Conservation (phyloP, 2,888 invertebrate species). For the Seira sanloemensis region DNA sequence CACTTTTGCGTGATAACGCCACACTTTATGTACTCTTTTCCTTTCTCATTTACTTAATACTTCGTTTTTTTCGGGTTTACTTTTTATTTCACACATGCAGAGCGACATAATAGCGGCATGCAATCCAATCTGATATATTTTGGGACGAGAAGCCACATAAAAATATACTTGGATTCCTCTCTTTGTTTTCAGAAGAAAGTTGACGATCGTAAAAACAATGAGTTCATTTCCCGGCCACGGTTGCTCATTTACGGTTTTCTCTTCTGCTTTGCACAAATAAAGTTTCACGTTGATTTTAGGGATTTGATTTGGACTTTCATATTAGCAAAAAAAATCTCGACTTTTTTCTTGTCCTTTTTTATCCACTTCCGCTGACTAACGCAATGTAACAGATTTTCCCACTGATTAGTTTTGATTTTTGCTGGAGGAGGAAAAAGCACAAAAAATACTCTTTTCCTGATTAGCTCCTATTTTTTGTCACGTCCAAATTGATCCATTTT, state of each 20-base stretch:
- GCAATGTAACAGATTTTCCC: no score
- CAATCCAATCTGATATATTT: slow-evolving; percentile 13
- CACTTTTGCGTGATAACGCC: slow-evolving; percentile 50
- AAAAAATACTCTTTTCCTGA: not conserved
- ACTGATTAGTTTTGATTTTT: no score
- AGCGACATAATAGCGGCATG: not conserved
- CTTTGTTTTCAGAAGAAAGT: slow-evolving; percentile 29
- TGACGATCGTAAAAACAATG: slow-evolving; percentile 59
- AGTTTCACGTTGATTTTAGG: not conserved
- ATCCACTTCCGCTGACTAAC: not conserved
- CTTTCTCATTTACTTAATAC: slow-evolving; percentile 12
- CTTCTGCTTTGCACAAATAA: no score
- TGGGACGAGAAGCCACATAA: no score
- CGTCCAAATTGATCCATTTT: not conserved
- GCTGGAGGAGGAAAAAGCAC: no score
- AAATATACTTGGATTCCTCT: not conserved
- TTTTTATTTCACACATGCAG: slow-evolving; percentile 17
- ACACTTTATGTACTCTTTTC: slow-evolving; percentile 37
- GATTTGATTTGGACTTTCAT: not conserved
- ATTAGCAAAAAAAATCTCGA: no score
- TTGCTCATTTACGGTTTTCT: not conserved
- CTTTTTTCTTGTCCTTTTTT: not conserved
- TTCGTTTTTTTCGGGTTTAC: slow-evolving; percentile 26
- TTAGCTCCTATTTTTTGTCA: not conserved
- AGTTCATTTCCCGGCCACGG: slow-evolving; percentile 45